phyloP scores from a whole-genome alignment of 2,113 vertebrate genomes.

The Corydoras sp. region DNA sequence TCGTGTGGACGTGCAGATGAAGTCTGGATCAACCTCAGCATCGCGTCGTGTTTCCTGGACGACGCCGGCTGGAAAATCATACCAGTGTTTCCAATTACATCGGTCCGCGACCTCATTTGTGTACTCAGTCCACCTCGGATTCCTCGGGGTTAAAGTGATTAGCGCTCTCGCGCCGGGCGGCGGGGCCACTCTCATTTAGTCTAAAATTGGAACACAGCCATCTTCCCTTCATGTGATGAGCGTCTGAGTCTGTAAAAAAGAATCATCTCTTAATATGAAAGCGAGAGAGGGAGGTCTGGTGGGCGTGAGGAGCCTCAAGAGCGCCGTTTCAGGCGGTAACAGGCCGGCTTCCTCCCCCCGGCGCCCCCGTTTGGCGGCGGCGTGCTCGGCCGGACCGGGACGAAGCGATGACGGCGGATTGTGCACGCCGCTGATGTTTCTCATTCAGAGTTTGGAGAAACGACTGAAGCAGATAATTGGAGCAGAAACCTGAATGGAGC shows the following conservation, averaged over 20 bases:
- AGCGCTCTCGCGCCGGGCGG: constrained; percentile 32
- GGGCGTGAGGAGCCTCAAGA: too few species aligned
- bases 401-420: too few species aligned
- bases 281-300: neutral
- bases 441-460: neutral
- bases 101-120: constrained; percentile 29
- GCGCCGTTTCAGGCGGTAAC: too few species aligned
- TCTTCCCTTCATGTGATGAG: constrained; percentile 35
- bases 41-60: neutral
- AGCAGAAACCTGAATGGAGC: neutral
- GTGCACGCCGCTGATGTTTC: too few species aligned
- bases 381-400: too few species aligned
- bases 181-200: constrained; percentile 22
- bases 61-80: constrained; percentile 10
- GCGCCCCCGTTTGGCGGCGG: too few species aligned
- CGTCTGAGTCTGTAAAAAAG: constrained; percentile 26
- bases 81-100: constrained; percentile 31
- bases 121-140: constrained; percentile 16
- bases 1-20: neutral
- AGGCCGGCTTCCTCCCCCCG: too few species aligned
- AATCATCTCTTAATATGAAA: constrained; percentile 14
- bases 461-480: constrained; percentile 8
- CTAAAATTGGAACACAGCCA: constrained; percentile 38
- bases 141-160: constrained; percentile 46
- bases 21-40: too few species aligned